A percentile compares a stretch with the other conserved stretches of the same genome.
Conservation (phyloP, 2,888 invertebrate genomes). For the Papilio protenor region DNA sequence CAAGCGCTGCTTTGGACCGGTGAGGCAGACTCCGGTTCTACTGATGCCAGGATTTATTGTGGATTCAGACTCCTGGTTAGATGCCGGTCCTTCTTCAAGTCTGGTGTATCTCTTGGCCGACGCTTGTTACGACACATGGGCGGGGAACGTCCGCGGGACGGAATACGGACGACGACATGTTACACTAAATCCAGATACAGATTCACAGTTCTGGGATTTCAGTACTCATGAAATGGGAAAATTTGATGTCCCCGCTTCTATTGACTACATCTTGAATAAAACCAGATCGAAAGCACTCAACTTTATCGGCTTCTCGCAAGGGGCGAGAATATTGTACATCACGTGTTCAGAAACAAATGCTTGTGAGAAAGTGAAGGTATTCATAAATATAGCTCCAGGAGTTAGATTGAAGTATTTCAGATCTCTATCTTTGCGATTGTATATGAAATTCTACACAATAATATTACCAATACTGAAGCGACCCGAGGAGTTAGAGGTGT, state of each 20-base stretch:
- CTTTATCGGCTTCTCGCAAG: slow-evolving; percentile 58
- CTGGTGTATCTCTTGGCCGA: slow-evolving; percentile 56
- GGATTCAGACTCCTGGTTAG: slow-evolving; percentile 67
- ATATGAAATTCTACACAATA: not conserved
- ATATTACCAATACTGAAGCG: not conserved
- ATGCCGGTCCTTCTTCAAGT: slow-evolving; percentile 63
- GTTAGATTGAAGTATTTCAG: slow-evolving; percentile 51
- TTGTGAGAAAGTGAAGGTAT: slow-evolving; percentile 55
- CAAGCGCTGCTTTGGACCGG: slow-evolving; percentile 52
- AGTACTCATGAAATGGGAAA: slow-evolving; percentile 62
- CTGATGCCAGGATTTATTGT: slow-evolving; percentile 70
- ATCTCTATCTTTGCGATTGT: slow-evolving; percentile 44
- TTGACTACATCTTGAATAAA: slow-evolving; percentile 54
- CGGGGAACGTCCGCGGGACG: slow-evolving; percentile 64
- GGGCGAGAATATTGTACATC: slow-evolving; percentile 49
- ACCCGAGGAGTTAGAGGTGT: not conserved
- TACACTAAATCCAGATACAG: slow-evolving; percentile 61
- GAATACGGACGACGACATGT: slow-evolving; percentile 83
- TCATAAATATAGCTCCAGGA: slow-evolving; percentile 54
- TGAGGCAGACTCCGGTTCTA: slow-evolving; percentile 61
- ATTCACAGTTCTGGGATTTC: slow-evolving; percentile 83
- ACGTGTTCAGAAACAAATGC: slow-evolving; percentile 55
- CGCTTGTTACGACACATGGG: slow-evolving; percentile 59
- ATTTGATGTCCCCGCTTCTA: slow-evolving; percentile 54
- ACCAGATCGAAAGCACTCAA: slow-evolving; percentile 51